A percentile compares a stretch with the other conserved stretches of the same genome.
phyloP scores from a whole-genome alignment of 2,888 invertebrate genomes.

The Lithosia quadra region DNA sequence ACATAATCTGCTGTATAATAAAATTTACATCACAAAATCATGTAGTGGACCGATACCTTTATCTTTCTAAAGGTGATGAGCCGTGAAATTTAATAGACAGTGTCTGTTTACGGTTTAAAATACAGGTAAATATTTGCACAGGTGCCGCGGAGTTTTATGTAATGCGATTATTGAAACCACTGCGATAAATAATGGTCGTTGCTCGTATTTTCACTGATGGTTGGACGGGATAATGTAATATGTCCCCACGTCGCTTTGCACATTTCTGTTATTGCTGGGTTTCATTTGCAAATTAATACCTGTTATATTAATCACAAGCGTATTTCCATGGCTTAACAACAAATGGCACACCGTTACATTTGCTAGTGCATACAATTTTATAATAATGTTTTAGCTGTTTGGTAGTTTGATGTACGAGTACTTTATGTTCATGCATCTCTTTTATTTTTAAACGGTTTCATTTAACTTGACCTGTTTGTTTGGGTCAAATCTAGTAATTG shows the following conservation, averaged over 20 bases:
- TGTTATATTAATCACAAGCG: neutral
- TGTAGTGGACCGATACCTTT: conserved; percentile 29
- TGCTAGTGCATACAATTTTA: neutral
- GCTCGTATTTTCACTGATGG: neutral
- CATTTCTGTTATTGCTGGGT: neutral
- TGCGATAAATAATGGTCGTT: conserved; percentile 12
- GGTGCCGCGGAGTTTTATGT: conserved; percentile 34
- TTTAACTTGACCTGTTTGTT: too few relatives aligned
- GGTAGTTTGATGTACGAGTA: neutral
- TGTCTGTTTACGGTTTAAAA: conserved; percentile 25
- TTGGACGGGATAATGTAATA: neutral
- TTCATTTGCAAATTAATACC: neutral
- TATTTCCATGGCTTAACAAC: neutral
- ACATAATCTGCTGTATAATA: neutral
- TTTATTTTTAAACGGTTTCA: too few relatives aligned
- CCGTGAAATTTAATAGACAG: conserved; percentile 45
- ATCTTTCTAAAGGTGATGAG: conserved; percentile 39
- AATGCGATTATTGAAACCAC: conserved; percentile 14
- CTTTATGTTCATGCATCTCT: too few relatives aligned
- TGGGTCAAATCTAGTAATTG: too few relatives aligned
- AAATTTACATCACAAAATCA: neutral
- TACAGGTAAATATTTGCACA: conserved; percentile 26
- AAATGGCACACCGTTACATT: neutral
- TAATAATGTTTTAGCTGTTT: neutral
- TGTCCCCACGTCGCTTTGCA: neutral